These are phyloP conservation scores for Drosophila rellima DNA, from an alignment of 2,888 invertebrate genomes.

Conservation along the genomic window DNA sequence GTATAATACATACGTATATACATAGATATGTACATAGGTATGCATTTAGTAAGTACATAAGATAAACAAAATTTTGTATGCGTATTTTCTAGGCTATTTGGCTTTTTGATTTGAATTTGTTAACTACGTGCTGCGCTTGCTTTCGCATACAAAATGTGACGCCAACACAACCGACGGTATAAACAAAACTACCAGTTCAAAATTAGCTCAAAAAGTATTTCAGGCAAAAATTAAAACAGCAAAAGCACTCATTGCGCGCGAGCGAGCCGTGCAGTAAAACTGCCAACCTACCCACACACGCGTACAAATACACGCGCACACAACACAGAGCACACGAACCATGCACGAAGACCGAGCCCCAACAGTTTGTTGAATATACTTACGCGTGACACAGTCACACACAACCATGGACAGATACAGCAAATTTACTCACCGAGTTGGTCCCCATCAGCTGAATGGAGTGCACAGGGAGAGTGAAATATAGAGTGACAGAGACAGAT, in stretches of 20 bases:
- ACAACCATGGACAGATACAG: conserved; percentile 30
- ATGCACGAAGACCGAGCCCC: conserved; percentile 54
- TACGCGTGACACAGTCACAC: conserved; percentile 21
- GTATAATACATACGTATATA: not conserved
- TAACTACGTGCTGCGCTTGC: conserved; percentile 67
- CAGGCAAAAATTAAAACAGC: conserved; percentile 83
- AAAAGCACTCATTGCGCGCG: conserved; percentile 74
- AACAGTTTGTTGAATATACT: conserved; percentile 72
- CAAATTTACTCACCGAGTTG: conserved; percentile 64
- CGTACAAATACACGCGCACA: conserved; percentile 15
- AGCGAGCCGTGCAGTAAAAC: conserved; percentile 54
- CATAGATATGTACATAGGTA: not conserved
- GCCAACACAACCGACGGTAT: conserved; percentile 83
- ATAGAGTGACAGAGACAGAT: conserved; percentile 14
- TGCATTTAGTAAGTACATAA: conserved; percentile 14
- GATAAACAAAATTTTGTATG: conserved; percentile 31
- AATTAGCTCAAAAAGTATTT: conserved; percentile 84
- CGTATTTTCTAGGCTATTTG: conserved; percentile 38
- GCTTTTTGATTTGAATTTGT: conserved; percentile 53
- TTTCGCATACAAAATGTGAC: conserved; percentile 74
- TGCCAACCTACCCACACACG: conserved; percentile 62
- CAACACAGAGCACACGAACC: conserved; percentile 25
- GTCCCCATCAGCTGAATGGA: conserved; percentile 54
- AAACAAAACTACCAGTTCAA: conserved; percentile 85
- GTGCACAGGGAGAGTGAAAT: conserved; percentile 39